Evolutionary conservation across 2,797 vertebrate genomes (phyloP), one percentile per base, ranked within the genome.

Genomic region (Falco concolor): DNA sequence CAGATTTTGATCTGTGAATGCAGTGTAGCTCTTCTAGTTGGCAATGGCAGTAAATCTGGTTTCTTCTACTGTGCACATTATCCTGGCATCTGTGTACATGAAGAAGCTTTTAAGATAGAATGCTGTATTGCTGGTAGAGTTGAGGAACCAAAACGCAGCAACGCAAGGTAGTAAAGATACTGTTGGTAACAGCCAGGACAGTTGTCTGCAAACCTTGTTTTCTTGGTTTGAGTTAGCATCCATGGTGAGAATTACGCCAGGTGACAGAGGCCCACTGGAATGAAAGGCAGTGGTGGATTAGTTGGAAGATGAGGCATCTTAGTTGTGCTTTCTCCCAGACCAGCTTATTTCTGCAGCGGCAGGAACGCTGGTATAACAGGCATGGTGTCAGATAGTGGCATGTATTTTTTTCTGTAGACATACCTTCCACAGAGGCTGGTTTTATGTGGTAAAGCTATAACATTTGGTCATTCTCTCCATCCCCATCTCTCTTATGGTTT

Each of bases 41-140:
- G 32, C 38, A 53, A 0, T 40, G 69, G 27, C 61, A 32, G 4
- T 12, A 6, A 0, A 1, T 36, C 15, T 45, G 1, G 6, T 36
- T 88, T 59, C 28, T 59, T 68, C 36, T 68, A 1, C 52, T 22
- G 13, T 59, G 47, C 47, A 50, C 2, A 0, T 63, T 74, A 20
- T 28, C 52, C 21, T 89, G 87, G 16, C 19, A 13, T 59, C 57
- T 52, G 28, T 60, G 32, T 12, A 2, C 6, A 1, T 34, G 23
- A 44, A 42, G 64, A 64, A 75, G 32, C 23, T 86, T 34, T 9
- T 12, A 32, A 19, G 13, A 10, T 4, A 23, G 42, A 30, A 53
- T n/a, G 17, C n/a, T 20, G 20, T 16, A 2, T 20, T 80, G 32
- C 38, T 88, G 65, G 8, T 63, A 67, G 34, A 59, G 49, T 32